These are phyloP conservation scores for Indri indri DNA, from an alignment of 2,113 vertebrate genomes.

Conservation along the genomic window DNA sequence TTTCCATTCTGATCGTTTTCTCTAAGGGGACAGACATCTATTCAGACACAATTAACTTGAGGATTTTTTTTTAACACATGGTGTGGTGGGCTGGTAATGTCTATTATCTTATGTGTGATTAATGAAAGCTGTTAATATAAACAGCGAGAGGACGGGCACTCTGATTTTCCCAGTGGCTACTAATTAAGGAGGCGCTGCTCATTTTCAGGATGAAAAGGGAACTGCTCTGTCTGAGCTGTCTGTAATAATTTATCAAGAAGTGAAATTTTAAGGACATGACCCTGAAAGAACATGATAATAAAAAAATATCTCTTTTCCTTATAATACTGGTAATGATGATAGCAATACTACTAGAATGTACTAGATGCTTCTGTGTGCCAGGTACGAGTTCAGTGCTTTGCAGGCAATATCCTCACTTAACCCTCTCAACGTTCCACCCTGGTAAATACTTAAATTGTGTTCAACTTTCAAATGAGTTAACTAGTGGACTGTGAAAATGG, in stretches of 20 bases:
- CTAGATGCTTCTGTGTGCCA: neutral
- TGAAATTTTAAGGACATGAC: constrained; percentile 37
- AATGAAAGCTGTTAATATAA: constrained; percentile 68
- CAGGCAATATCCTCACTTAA: too few relatives aligned
- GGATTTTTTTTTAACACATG: neutral
- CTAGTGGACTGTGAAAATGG: neutral
- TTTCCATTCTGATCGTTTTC: constrained; percentile 7
- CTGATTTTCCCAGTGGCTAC: constrained; percentile 77
- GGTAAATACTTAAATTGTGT: neutral
- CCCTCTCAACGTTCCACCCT: too few relatives aligned
- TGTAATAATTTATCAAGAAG: constrained; percentile 46
- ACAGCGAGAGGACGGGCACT: constrained; percentile 51
- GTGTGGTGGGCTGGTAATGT: neutral
- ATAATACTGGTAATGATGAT: neutral
- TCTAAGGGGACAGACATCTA: neutral
- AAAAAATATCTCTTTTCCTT: neutral
- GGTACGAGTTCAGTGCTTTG: neutral
- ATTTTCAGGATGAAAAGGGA: constrained; percentile 25
- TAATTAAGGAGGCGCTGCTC: constrained; percentile 81
- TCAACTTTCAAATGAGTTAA: neutral
- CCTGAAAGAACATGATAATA: constrained; percentile 32
- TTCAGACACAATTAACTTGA: constrained; percentile 14
- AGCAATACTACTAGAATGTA: neutral
- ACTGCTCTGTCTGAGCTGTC: constrained; percentile 33
- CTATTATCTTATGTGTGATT: constrained; percentile 54